A percentile compares a stretch with the other conserved stretches of the same genome.
These are phyloP conservation scores for Aphelenchoides avenae DNA, from an alignment of 1,140 invertebrate species.

Conservation along the genomic window DNA sequence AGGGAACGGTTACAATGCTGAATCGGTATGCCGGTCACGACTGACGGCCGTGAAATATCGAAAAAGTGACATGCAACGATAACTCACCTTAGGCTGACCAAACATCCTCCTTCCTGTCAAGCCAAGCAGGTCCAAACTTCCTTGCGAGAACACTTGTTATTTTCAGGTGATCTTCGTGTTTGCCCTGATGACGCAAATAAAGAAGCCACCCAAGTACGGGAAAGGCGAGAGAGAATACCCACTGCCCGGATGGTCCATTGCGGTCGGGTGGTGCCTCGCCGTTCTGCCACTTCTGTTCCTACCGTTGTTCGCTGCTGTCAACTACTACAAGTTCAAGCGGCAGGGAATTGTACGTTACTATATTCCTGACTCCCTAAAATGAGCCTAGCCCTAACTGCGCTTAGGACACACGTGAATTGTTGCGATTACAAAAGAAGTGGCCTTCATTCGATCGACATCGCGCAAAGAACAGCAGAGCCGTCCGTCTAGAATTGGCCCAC, in stretches of 20 bases:
- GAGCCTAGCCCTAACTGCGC: neutral
- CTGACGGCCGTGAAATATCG: too few relatives aligned
- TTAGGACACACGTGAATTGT: conserved; percentile 33
- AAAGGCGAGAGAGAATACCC: conserved; percentile 23
- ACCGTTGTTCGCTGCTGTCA: conserved; percentile 21
- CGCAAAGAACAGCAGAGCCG: too few relatives aligned
- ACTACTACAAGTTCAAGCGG: conserved; percentile 20
- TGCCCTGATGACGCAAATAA: conserved; percentile 13
- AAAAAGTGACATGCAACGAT: too few relatives aligned
- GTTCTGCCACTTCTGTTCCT: conserved; percentile 25
- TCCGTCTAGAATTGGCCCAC: too few relatives aligned
- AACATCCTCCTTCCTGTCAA: too few relatives aligned
- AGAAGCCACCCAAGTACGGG: conserved; percentile 17
- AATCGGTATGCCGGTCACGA: too few relatives aligned
- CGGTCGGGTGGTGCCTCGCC: conserved; percentile 28
- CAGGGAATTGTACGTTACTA: conserved; percentile 20
- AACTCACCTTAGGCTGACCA: too few relatives aligned
- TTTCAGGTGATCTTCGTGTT: conserved; percentile 31
- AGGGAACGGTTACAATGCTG: too few relatives aligned
- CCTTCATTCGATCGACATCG: too few relatives aligned
- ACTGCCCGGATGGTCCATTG: conserved; percentile 16
- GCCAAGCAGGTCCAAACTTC: too few relatives aligned
- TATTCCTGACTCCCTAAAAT: neutral
- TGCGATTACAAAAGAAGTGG: conserved; percentile 36
- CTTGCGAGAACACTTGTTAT: too few relatives aligned